Evolutionary conservation across 2,113 vertebrate genomes (phyloP).

Genomic region (Marmota flaviventris): DNA sequence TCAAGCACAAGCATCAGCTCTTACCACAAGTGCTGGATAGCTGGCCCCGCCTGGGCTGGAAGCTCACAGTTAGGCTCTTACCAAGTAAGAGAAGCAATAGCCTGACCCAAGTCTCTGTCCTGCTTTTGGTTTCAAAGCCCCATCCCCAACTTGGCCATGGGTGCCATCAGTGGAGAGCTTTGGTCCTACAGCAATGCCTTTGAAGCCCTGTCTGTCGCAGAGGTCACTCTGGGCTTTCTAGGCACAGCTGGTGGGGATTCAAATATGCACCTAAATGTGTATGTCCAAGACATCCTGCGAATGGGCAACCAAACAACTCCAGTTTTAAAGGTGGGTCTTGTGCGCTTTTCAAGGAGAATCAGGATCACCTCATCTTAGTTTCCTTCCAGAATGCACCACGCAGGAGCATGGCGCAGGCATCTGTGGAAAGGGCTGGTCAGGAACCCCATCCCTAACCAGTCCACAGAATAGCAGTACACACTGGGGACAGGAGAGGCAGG

Average conservation of each 20-base stretch:
- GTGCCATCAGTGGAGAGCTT: slow-evolving; percentile 90
- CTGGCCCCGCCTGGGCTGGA: too few species aligned
- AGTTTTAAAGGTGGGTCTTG: slow-evolving; percentile 90
- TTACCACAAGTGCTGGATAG: too few species aligned
- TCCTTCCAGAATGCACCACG: background rate
- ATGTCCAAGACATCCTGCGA: slow-evolving; percentile 87
- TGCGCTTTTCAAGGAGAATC: too few species aligned
- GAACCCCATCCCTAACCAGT: background rate
- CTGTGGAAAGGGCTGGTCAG: background rate
- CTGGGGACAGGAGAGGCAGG: rapidly evolving
- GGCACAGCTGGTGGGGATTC: slow-evolving; percentile 92
- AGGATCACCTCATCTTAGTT: rapidly evolving
- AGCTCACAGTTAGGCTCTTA: background rate
- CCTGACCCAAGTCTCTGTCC: background rate
- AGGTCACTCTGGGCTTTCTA: slow-evolving; percentile 94
- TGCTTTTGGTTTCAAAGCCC: slow-evolving; percentile 85
- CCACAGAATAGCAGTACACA: background rate
- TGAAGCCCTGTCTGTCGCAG: slow-evolving; percentile 92
- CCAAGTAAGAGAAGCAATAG: background rate
- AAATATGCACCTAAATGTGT: slow-evolving; percentile 86
- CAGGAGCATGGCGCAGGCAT: background rate
- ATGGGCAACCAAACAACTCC: slow-evolving; percentile 92
- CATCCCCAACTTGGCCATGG: slow-evolving; percentile 88
- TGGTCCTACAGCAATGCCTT: slow-evolving; percentile 95
- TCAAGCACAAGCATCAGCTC: background rate